Base-by-base conservation (phyloP, 2,888 invertebrate species). In the Eilema sororculum region DNA sequence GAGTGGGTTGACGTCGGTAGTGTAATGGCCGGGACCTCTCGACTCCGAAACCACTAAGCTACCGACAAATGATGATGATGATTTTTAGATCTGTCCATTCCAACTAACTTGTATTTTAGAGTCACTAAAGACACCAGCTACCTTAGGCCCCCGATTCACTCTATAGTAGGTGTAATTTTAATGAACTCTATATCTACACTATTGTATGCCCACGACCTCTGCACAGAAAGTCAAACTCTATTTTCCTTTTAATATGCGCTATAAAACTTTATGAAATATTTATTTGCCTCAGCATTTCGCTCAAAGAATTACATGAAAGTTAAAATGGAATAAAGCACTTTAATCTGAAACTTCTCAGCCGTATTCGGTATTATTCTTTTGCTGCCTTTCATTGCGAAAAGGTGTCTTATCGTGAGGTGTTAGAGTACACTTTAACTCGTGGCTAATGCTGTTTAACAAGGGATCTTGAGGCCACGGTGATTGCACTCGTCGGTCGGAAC, bases 281-380 rank as follows among this genome's bases (percentile, higher is more conserved):
- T 58, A 52, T 65, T 52, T 30, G 30, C 41, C 62, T 59, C 59
- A 72, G 70, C 68, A 60, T 77, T 78, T 77, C 73, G 58, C 78
- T 78, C 70, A 74, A 80, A 80, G 83, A 85, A 85, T 84, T 84
- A 86, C 78, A 80, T 78, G 70, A 82, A 87, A 85, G 80, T 87
- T 85, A 82, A 84, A 87, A 86, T 78, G 80, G 81, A 86, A 86
- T 87, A 82, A 86, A 86, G 83, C 81, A 84, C 84, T 88, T 86
- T 86, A 86, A 88, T 87, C 80, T 84, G 78, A 79, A 83, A 85
- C 78, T 86, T 85, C 78, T 84, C 78, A 75, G 73, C 75, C 70
- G 75, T 80, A 77, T 76, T 72, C 75, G 68, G 76, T 79, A 83
- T 84, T 82, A 82, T 85, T 84, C 83, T 84, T 83, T 79, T 74